phyloP scores from a whole-genome alignment of 1,140 invertebrate species.

The Drosophila nasuta region DNA sequence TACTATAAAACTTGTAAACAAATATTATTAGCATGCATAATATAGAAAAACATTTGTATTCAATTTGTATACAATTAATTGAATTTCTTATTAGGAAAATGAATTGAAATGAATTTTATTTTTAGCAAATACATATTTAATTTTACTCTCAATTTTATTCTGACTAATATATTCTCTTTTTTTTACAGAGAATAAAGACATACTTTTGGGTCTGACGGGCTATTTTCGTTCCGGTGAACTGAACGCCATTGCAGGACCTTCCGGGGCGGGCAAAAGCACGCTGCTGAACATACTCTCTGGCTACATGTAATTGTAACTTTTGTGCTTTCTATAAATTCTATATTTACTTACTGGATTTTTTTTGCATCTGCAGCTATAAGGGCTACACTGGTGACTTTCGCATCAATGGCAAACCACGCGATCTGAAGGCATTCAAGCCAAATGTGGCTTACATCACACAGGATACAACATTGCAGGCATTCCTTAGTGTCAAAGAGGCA shows the following conservation, averaged over 20 bases:
- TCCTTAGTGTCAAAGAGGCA: constrained; percentile 94
- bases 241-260: constrained; percentile 92
- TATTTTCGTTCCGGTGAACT: constrained; percentile 87
- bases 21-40: too few relatives aligned
- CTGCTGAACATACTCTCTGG: constrained; percentile 91
- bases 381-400: constrained; percentile 85
- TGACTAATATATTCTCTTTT: constrained; percentile 22
- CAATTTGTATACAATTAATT: too few relatives aligned
- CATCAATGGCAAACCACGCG: constrained; percentile 90
- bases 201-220: constrained; percentile 86
- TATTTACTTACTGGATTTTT: not conserved
- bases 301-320: constrained; percentile 86
- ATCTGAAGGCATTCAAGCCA: constrained; percentile 91
- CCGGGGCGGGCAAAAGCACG: constrained; percentile 94
- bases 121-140: not conserved
- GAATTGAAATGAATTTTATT: constrained; percentile 7
- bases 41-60: too few relatives aligned
- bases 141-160: not conserved
- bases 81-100: too few relatives aligned
- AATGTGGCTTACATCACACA: constrained; percentile 97
- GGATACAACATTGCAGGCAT: constrained; percentile 93
- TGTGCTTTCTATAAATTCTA: not conserved
- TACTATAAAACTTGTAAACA: too few relatives aligned
- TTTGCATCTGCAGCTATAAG: constrained; percentile 32
- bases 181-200: constrained; percentile 86